Percentiles rank a stretch among this genome's conserved stretches.
phyloP scores from a whole-genome alignment of 1,140 invertebrate species.

The Anthonomus grandis region DNA sequence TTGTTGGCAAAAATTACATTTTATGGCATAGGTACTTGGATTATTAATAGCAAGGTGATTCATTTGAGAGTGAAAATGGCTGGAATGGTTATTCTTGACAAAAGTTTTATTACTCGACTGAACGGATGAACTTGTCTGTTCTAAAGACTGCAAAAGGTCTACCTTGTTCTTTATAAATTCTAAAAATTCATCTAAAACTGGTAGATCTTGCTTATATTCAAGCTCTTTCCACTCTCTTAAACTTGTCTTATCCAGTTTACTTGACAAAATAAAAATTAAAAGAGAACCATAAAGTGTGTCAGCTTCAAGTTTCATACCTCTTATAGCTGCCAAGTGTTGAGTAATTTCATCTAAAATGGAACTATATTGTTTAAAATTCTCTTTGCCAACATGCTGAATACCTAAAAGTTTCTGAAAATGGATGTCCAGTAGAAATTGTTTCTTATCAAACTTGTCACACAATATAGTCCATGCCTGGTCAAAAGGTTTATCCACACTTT shows the following conservation, averaged over 20 bases:
- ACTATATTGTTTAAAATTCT: background rate
- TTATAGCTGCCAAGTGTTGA: background rate
- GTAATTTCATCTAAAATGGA: constrained; percentile 1
- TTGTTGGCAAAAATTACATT: background rate
- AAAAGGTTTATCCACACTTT: background rate
- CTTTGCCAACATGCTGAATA: background rate
- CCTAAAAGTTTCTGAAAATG: background rate
- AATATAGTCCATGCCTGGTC: background rate
- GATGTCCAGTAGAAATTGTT: background rate
- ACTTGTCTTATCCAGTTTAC: background rate
- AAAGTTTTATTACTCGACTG: too few species aligned
- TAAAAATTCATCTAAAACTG: background rate
- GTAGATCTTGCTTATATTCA: background rate
- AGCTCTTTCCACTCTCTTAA: constrained; percentile 1
- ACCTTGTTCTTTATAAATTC: constrained; percentile 2
- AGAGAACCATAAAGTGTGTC: constrained; percentile 1
- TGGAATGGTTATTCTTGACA: too few species aligned
- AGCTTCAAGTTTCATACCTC: background rate
- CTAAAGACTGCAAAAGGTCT: background rate
- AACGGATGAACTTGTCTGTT: too few species aligned
- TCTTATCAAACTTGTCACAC: background rate
- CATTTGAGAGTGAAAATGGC: background rate
- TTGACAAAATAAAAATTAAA: background rate
- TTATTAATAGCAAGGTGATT: background rate
- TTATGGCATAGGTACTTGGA: background rate